These are phyloP conservation scores for Drosophila mercatorum DNA, from an alignment of 2,888 invertebrate species.

Conservation along the genomic window DNA sequence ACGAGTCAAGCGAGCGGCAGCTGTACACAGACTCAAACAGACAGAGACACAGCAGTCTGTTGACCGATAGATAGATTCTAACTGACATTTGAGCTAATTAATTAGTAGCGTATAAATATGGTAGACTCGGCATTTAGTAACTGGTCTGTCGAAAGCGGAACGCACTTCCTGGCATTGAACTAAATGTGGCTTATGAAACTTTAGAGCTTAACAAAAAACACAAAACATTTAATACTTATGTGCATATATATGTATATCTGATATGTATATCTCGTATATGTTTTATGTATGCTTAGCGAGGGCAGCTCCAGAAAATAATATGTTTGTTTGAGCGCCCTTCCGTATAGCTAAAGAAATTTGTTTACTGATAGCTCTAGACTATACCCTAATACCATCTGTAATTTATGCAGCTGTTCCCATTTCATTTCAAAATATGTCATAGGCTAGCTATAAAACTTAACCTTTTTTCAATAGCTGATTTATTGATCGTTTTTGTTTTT, in stretches of 20 bases:
- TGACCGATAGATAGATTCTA: constrained; percentile 18
- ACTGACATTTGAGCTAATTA: constrained; percentile 52
- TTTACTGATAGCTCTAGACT: neutral
- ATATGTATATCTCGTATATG: neutral
- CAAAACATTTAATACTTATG: constrained; percentile 51
- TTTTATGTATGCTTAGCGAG: constrained; percentile 25
- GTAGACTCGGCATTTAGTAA: constrained; percentile 39
- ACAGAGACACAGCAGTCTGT: neutral
- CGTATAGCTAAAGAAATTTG: neutral
- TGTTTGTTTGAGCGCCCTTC: neutral
- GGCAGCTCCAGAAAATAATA: constrained; percentile 29
- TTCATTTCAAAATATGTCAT: neutral
- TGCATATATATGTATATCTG: too few relatives aligned
- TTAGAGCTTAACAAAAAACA: constrained; percentile 47
- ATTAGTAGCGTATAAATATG: constrained; percentile 49
- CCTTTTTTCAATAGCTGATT: constrained; percentile 1
- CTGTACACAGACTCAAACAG: constrained; percentile 17
- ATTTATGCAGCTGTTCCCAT: constrained; percentile 13
- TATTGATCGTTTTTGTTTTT: neutral
- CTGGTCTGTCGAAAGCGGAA: constrained; percentile 65
- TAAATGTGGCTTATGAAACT: constrained; percentile 65
- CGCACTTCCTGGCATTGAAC: constrained; percentile 76
- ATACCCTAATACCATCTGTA: neutral
- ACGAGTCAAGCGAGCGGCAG: constrained; percentile 7
- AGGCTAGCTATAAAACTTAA: neutral